These are phyloP conservation scores for Merluccius polli DNA, from an alignment of 2,797 vertebrate genomes.

Conservation along the genomic window DNA sequence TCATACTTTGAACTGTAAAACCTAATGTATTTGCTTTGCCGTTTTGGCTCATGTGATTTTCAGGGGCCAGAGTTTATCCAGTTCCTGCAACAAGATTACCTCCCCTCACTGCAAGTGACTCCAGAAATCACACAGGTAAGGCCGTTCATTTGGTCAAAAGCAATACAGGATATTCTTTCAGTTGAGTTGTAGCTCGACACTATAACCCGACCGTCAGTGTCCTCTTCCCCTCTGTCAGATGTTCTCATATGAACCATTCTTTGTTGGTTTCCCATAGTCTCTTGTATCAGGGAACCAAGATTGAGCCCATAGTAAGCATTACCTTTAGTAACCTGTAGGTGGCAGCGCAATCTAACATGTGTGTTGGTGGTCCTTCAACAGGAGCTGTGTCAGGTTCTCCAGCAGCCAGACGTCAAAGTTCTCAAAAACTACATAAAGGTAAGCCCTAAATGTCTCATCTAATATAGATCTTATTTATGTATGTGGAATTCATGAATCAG, in stretches of 20 bases:
- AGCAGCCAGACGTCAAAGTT: constrained; percentile 94
- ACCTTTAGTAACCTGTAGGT: background rate
- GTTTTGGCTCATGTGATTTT: background rate
- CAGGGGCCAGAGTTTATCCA: constrained; percentile 94
- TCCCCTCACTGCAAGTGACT: constrained; percentile 92
- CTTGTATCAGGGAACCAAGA: no score
- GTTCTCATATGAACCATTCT: no score
- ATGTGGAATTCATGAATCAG: no score
- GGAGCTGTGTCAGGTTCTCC: constrained; percentile 96
- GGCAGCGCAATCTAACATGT: background rate
- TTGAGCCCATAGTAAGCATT: background rate
- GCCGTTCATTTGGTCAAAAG: background rate
- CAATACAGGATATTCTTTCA: background rate
- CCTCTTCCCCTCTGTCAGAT: no score
- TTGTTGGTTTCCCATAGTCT: no score
- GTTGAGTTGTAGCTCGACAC: background rate
- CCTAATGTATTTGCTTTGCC: background rate
- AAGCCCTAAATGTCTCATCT: constrained; percentile 4
- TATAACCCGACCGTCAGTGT: background rate
- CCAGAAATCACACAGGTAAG: constrained; percentile 94
- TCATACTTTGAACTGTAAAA: background rate
- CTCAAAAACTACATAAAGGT: constrained; percentile 99
- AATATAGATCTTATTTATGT: background rate
- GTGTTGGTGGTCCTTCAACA: constrained; percentile 42
- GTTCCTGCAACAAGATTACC: constrained; percentile 93